phyloP scores from a whole-genome alignment of 2,113 vertebrate genomes.

The Vombatus ursinus region DNA sequence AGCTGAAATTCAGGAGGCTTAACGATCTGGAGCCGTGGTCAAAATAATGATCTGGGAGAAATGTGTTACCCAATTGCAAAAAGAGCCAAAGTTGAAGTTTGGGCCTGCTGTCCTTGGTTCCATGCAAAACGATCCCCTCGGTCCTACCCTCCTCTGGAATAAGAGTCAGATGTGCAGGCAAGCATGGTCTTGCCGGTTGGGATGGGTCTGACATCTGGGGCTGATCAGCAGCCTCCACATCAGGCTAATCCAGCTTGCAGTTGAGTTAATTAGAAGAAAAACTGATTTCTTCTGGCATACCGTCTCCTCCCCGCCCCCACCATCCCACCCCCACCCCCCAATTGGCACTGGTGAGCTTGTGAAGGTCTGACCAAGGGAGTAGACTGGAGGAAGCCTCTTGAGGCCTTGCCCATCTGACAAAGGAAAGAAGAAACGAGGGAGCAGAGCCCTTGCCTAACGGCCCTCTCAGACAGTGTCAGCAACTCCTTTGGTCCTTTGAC shows the following conservation, averaged over 20 bases:
- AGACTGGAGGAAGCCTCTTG: background rate
- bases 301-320: background rate
- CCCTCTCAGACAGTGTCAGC: background rate
- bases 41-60: conserved; percentile 30
- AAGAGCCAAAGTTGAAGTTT: conserved; percentile 16
- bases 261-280: conserved; percentile 71
- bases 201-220: conserved; percentile 73
- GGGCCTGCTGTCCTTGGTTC: background rate
- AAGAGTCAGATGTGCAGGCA: conserved; percentile 65
- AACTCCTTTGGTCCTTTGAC: background rate
- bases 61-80: conserved; percentile 27
- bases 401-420: background rate
- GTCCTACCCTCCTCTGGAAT: conserved; percentile 38
- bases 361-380: background rate
- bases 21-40: background rate
- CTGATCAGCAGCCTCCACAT: conserved; percentile 59
- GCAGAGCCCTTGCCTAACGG: background rate
- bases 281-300: background rate
- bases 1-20: background rate
- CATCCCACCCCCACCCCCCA: background rate
- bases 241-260: conserved; percentile 27
- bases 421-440: background rate
- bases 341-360: background rate
- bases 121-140: conserved; percentile 27
- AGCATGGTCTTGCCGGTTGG: conserved; percentile 51